Conservation (phyloP, 2,113 vertebrate species). For the Nycticebus coucang region DNA sequence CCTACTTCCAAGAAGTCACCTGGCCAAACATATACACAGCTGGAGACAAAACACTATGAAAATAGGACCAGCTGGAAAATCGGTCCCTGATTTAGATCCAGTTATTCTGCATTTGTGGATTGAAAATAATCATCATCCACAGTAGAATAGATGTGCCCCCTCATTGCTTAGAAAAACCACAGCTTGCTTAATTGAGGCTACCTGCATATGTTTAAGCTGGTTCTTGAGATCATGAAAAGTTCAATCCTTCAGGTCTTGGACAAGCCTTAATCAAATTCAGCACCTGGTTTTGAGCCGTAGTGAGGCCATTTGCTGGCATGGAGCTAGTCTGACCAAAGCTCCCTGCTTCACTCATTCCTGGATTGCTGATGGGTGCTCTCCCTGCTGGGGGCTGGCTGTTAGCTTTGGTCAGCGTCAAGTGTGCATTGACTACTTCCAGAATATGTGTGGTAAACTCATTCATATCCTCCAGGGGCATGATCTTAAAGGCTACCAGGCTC, state of each 20-base stretch:
- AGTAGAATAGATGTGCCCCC: constrained; percentile 90
- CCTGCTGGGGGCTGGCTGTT: constrained; percentile 51
- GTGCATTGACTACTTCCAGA: constrained; percentile 91
- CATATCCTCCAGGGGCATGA: constrained; percentile 91
- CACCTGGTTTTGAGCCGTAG: constrained; percentile 92
- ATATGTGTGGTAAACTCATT: constrained; percentile 93
- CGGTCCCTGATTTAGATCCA: neutral
- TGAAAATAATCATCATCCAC: constrained; percentile 93
- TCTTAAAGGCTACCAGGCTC: constrained; percentile 92
- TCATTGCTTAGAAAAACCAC: constrained; percentile 92
- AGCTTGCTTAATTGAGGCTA: constrained; percentile 91
- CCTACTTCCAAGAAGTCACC: neutral
- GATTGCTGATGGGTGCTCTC: constrained; percentile 18
- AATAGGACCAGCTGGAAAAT: neutral
- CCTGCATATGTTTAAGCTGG: constrained; percentile 87
- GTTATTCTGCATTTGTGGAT: constrained; percentile 87
- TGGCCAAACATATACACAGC: neutral
- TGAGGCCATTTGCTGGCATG: constrained; percentile 88
- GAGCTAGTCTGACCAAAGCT: too few species aligned
- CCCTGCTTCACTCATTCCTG: constrained; percentile 67
- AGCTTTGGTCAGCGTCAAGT: constrained; percentile 87
- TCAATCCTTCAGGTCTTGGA: constrained; percentile 91
- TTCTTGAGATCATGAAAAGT: constrained; percentile 91
- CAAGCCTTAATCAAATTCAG: constrained; percentile 94
- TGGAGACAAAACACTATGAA: neutral